Base-by-base conservation (phyloP, 2,113 vertebrate species). In the Calypte anna region DNA sequence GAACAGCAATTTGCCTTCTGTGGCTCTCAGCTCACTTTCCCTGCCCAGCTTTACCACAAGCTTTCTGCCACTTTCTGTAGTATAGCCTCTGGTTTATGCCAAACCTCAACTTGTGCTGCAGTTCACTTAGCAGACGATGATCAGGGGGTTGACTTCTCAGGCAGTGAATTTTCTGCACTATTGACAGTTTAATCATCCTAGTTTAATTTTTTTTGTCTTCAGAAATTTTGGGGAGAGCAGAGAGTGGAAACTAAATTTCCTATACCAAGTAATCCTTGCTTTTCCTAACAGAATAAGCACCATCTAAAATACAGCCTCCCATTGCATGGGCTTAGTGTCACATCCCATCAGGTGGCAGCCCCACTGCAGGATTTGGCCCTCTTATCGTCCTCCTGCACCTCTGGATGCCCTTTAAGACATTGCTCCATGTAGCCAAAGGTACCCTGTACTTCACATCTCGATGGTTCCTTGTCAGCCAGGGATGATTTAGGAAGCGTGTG, bases 41-140 rank as follows among this genome's bases (percentile, higher is more conserved):
- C 51, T 79, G 40, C 46, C 74, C 5, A 10, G 27, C 44, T 92
- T 76, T 89, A 75, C 79, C 75, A 67, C 64, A 74, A 50, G 40
- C 46, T 83, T 54, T 51, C 54, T 91, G 53, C 30, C 83, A 62
- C 33, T 79, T 89, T 76, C 72, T 24, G 3, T 30, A 48, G 57
- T 50, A 31, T 27, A 88, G 30, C 10, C 55, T 62, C 58, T 55
- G 30, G 10, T 51, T 90, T 22, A 23, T 78, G 90, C 93, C 93
- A 95, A 88, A 82, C 62, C 50, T 91, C 68, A 86, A 76, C 55
- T 61, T 95, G 51, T 93, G 79, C 67, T 88, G 74, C 48, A 93
- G 63, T 77, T 73, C 33, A 67, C 75, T 82, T 82, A 62, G 82
- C 68, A 91, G 72, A 40, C 66, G 67, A 50, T 12, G 33, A 21